Conservation (phyloP, 2,113 vertebrate genomes). For the Mellivora capensis region DNA sequence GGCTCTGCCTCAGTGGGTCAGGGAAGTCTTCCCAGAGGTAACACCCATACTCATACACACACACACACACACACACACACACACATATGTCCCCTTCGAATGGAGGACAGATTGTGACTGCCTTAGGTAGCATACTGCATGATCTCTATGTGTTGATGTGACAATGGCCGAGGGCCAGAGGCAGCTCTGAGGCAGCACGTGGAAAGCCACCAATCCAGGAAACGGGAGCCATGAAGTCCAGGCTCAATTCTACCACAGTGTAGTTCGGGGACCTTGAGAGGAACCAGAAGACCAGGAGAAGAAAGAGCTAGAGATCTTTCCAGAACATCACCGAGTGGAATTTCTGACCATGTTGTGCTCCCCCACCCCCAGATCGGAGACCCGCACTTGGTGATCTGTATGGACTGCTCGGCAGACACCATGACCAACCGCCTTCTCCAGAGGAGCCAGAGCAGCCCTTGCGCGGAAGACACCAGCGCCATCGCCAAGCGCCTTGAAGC, state of each 20-base stretch:
- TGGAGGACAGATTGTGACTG: not conserved
- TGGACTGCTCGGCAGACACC: constrained; percentile 90
- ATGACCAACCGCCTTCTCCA: constrained; percentile 86
- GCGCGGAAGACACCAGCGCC: constrained; percentile 19
- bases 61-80: not conserved
- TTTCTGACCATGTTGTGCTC: not conserved
- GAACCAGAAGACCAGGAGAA: not conserved
- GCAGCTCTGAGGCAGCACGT: not conserved
- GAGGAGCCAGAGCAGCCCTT: constrained; percentile 65
- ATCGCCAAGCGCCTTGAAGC: constrained; percentile 79
- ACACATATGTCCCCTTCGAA: not conserved
- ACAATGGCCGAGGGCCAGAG: not conserved
- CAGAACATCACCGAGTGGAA: not conserved
- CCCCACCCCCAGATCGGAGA: constrained; percentile 84
- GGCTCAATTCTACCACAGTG: rapidly evolving
- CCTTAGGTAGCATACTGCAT: rapidly evolving
- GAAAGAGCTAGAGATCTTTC: not conserved
- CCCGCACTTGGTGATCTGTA: constrained; percentile 87
- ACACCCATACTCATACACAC: not conserved
- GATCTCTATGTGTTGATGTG: not conserved
- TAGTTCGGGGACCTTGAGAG: not conserved
- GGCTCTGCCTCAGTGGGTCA: not conserved
- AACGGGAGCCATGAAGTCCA: not conserved
- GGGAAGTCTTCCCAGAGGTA: not conserved
- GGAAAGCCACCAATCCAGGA: not conserved